Base-by-base conservation (phyloP, 2,888 invertebrate genomes). In the Xylocampa areola region DNA sequence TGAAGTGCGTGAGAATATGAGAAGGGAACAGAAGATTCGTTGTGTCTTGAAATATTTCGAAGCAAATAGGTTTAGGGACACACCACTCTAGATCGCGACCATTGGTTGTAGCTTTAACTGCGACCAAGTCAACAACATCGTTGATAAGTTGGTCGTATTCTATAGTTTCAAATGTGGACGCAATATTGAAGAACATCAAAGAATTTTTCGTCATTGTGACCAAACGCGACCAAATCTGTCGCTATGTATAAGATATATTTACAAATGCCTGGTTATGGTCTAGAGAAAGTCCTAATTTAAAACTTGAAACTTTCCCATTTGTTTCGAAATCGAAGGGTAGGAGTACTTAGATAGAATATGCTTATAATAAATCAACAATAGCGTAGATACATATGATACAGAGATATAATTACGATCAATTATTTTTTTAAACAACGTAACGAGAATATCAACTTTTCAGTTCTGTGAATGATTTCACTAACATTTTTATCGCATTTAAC, bases 401-500 rank as follows among this genome's bases (percentile, higher is more conserved):
- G 75, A 86, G 76, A 87, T 82, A 87, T 83, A 89, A 87, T 90
- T 87, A 90, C 82, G 84, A 80, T 86, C 85, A 85, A 87, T 85
- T 75, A 82, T 82, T 84, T 88, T 87, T 85, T 86, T 82, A 89
- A 91, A 91, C 87, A 93, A 92, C 87, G 87, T 91, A 94, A 94
- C 92, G 90, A 92, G 89, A 90, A 91, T 89, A 91, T 89, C 85
- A 88, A 82, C 91, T 90, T 89, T 90, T 94, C 94, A 94, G 94
- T 94, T 92, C 94, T 93, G 94, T 94, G 94, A 94, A 90, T 91
- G 77, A 81, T 85, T 75, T 94, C 94, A 94, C 94, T 92, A 93
- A 93, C 91, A 84, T 85, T 84, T 80, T 80, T 85, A 85, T 82
- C 81, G 80, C 80, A 83, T 86, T 82, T 81, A 72, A 70, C 68